These are phyloP conservation scores for Rallus limicola DNA, from an alignment of 2,113 vertebrate genomes.

Conservation along the genomic window DNA sequence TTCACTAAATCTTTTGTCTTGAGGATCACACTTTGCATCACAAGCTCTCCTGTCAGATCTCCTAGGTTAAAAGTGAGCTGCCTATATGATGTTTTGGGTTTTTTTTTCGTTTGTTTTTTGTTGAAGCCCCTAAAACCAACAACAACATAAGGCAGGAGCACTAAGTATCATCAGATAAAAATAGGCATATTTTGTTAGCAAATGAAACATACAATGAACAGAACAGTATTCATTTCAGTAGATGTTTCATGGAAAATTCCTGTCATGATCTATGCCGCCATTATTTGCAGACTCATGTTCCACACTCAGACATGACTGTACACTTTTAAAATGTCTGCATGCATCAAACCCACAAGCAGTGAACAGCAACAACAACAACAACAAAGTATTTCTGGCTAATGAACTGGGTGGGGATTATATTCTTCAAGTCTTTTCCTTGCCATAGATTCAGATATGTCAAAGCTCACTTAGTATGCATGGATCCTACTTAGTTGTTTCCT, in stretches of 20 bases:
- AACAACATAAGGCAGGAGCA: neutral
- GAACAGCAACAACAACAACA: neutral
- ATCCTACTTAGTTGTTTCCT: neutral
- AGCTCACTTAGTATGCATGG: neutral
- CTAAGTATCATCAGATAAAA: neutral
- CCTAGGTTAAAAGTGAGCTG: neutral
- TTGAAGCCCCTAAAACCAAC: neutral
- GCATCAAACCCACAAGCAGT: neutral
- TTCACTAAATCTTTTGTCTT: neutral
- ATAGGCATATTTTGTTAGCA: neutral
- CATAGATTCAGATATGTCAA: neutral
- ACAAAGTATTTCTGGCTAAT: neutral
- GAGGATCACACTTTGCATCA: neutral
- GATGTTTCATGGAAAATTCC: neutral
- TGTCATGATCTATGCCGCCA: neutral
- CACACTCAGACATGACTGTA: neutral
- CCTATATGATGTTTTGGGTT: neutral
- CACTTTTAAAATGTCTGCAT: neutral
- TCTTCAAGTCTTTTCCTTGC: neutral
- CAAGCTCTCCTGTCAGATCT: neutral
- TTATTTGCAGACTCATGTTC: neutral
- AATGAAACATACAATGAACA: neutral
- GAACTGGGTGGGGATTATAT: neutral
- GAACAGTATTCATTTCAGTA: neutral
- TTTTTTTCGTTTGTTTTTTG: neutral